These are phyloP conservation scores for Triplophysa rosa DNA, from an alignment of 2,113 vertebrate genomes.

Conservation along the genomic window DNA sequence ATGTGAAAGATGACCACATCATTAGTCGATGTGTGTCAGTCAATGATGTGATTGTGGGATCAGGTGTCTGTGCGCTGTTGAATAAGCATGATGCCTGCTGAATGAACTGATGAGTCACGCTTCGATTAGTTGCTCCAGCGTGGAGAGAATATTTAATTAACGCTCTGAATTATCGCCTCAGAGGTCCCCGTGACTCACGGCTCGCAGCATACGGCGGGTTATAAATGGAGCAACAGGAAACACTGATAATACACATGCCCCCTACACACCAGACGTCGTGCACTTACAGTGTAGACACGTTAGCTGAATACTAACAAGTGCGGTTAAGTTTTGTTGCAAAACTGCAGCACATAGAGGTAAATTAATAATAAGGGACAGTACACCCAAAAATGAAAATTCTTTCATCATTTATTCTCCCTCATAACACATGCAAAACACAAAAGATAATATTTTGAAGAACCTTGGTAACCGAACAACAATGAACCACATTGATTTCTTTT, in stretches of 20 bases:
- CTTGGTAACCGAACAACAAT: too few species aligned
- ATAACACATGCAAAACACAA: too few species aligned
- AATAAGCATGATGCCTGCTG: conserved; percentile 24
- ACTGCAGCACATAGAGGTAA: too few species aligned
- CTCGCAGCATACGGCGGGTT: conserved; percentile 38
- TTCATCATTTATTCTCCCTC: too few species aligned
- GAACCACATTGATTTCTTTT: too few species aligned
- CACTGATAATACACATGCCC: conserved; percentile 43
- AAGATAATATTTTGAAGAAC: too few species aligned
- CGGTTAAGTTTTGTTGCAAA: neutral
- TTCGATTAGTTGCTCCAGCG: conserved; percentile 33
- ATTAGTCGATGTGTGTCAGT: neutral
- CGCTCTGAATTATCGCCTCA: conserved; percentile 22
- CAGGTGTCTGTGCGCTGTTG: conserved; percentile 28
- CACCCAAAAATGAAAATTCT: too few species aligned
- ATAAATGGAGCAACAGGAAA: conserved; percentile 45
- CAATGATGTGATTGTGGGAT: conserved; percentile 22
- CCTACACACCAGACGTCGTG: conserved; percentile 15
- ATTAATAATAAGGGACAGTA: too few species aligned
- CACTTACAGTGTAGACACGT: neutral
- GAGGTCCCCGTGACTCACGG: conserved; percentile 49
- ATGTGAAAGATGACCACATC: neutral
- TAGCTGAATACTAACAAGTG: neutral
- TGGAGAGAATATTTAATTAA: conserved; percentile 42
- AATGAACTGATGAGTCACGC: conserved; percentile 46